Conservation (phyloP, 2,113 vertebrate species). For the Nycticorax nycticorax region DNA sequence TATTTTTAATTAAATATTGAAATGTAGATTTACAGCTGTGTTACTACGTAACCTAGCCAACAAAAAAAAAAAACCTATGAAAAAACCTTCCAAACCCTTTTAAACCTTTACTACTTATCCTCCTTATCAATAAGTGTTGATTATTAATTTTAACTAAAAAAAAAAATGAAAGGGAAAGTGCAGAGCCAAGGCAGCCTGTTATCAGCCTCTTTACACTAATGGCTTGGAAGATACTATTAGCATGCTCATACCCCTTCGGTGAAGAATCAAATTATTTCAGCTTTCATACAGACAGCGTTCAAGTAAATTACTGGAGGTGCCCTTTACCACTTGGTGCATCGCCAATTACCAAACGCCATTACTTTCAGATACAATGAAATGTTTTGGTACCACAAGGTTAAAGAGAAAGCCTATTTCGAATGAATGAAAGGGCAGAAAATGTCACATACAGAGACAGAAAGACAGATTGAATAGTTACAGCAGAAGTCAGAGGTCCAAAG, state of each 20-base stretch:
- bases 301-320: neutral
- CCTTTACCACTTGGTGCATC: neutral
- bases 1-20: neutral
- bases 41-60: neutral
- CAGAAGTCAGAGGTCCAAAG: constrained; percentile 23
- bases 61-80: neutral
- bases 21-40: neutral
- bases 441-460: neutral
- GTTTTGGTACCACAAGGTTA: constrained; percentile 30
- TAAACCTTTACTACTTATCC: neutral
- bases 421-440: constrained; percentile 42
- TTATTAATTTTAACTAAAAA: neutral
- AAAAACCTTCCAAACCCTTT: neutral
- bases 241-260: neutral
- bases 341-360: constrained; percentile 26
- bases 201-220: neutral
- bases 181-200: neutral
- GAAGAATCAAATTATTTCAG: constrained; percentile 15
- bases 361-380: constrained; percentile 9
- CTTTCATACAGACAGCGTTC: neutral
- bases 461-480: constrained; percentile 5
- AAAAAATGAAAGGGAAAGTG: neutral
- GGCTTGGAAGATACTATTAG: neutral
- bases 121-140: neutral
- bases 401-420: constrained; percentile 26